Percentiles rank a stretch among this genome's conserved stretches.
These are phyloP conservation scores for Tanypteryx hageni DNA, from an alignment of 2,888 invertebrate species.

Conservation along the genomic window DNA sequence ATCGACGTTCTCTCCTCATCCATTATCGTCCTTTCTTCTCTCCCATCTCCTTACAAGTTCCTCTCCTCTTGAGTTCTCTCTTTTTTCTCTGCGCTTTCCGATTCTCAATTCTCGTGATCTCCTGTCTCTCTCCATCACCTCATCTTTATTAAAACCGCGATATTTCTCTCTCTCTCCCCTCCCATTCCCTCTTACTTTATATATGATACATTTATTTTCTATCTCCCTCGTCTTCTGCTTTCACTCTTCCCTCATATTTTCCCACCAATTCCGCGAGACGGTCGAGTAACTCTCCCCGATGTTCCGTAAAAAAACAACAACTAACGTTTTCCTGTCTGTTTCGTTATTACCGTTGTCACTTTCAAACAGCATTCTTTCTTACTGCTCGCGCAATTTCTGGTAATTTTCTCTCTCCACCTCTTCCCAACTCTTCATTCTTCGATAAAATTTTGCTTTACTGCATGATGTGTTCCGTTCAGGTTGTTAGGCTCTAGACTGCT, in stretches of 20 bases:
- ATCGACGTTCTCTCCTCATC: background rate
- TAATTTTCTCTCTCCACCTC: background rate
- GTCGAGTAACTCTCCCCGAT: background rate
- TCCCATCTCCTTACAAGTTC: no score
- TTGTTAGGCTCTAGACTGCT: background rate
- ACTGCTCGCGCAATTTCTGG: background rate
- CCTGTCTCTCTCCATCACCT: background rate
- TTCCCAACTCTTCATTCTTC: background rate
- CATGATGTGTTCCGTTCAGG: background rate
- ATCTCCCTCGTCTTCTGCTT: background rate
- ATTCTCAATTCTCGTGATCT: background rate
- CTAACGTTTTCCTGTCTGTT: background rate
- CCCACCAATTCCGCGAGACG: background rate
- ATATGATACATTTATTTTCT: background rate
- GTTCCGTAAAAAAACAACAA: background rate
- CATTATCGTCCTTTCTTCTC: background rate
- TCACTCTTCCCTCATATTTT: background rate
- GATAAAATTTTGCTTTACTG: background rate
- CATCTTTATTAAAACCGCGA: background rate
- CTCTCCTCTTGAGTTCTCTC: background rate
- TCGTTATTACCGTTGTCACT: conserved; percentile 21
- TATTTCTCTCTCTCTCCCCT: background rate
- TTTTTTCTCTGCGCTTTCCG: background rate
- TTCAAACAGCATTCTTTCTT: background rate
- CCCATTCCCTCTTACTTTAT: background rate